These are phyloP conservation scores for Mobula birostris DNA, from an alignment of 2,113 vertebrate species.

Conservation along the genomic window DNA sequence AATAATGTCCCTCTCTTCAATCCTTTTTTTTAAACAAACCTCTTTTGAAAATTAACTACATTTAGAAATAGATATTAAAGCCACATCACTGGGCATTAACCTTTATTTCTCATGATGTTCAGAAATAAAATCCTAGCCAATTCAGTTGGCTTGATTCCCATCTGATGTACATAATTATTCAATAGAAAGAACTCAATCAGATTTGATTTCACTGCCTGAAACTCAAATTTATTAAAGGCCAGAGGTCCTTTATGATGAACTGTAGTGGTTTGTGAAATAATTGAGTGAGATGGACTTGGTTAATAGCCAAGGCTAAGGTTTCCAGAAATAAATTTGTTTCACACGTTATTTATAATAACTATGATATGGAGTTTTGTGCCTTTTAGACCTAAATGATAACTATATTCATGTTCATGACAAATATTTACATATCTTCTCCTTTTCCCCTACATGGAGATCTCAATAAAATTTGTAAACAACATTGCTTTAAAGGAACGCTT, in stretches of 20 bases:
- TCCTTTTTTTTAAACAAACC: neutral
- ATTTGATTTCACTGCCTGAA: neutral
- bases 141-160: neutral
- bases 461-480: neutral
- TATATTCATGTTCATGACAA: neutral
- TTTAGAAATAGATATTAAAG: conserved; percentile 6
- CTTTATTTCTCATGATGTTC: conserved; percentile 12
- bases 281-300: neutral
- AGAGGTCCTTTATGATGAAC: neutral
- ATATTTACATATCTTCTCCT: conserved; percentile 10
- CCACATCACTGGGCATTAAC: neutral
- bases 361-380: neutral
- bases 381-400: neutral
- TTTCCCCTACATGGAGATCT: neutral
- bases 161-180: neutral
- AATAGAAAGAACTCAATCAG: neutral
- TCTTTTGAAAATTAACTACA: neutral
- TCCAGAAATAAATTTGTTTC: neutral
- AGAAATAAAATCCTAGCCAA: neutral
- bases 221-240: conserved; percentile 11
- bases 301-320: neutral
- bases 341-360: neutral
- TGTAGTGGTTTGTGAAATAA: neutral
- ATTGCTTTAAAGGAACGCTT: neutral
- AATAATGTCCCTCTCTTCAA: neutral